Evolutionary conservation across 2,888 invertebrate genomes (phyloP), one percentile per base, ranked within the genome.

Genomic region (Stenodera caucasica): DNA sequence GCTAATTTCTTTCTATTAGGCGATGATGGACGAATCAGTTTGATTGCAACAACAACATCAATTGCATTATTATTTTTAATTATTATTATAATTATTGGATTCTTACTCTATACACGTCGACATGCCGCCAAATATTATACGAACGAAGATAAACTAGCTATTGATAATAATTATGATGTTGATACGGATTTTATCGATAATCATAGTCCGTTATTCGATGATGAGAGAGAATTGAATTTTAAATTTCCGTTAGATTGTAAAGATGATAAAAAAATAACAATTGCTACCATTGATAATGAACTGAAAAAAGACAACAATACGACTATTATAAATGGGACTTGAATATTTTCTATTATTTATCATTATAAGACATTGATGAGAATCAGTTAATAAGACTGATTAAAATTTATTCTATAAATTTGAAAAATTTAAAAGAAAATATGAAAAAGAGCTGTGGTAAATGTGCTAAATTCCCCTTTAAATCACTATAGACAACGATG

Each of bases 61-160:
- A 83, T 85, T 12, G 82, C 85, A 0, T 82, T 85, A 12, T 72
- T 84, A 30, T 75, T 84, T 33, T 72, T 85, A n/a, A 80, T 82
- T 0, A 77, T 78, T 2, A 59, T 78, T 2, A 78, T 81, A 1
- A 77, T 84, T 9, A 73, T 83, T 14, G 80, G 83, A 0, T 85
- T 85, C 0, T 77, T 89, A 52, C 85, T 86, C 68, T 90, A 89
- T 74, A 86, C 89, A 62, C 84, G 88, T 53, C 86, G 89, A 55
- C 88, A 89, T 67, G 88, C 90, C 0, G 91, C 90, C 1, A 88
- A 87, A 61, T 92, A 92, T 79, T 92, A 92, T 77, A 92, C 92
- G 9, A 87, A 91, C 75, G 92, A 92, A 78, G 91, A 90, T 75
- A 88, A 88, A 66, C 65, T 80, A 49, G 72, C 75, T 4, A 73